Evolutionary conservation across 1,140 invertebrate genomes (phyloP).

Genomic region (Macrobrachium rosenbergii): DNA sequence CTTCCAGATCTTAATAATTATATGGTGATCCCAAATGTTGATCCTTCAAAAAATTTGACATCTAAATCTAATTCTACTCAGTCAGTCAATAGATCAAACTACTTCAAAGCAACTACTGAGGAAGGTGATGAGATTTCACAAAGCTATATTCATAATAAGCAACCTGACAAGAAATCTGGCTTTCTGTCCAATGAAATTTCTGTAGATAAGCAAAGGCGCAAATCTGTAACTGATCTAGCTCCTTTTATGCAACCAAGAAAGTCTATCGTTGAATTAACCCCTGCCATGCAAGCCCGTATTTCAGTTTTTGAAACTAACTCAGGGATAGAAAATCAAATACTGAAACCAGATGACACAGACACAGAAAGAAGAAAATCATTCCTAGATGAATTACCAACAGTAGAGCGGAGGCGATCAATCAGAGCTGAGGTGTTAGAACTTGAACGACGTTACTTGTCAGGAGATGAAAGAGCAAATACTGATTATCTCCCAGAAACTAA

Average conservation of each 20-base stretch:
- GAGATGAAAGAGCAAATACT: too few species aligned
- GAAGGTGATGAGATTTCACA: too few species aligned
- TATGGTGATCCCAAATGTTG: too few species aligned
- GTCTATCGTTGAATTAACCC: constrained; percentile 40
- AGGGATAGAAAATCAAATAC: not conserved
- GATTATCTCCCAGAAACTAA: not conserved
- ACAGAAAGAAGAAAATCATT: not conserved
- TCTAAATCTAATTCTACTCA: too few species aligned
- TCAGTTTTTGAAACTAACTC: constrained; percentile 21
- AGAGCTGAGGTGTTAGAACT: constrained; percentile 8
- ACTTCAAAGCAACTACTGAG: too few species aligned
- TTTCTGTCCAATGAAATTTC: not conserved
- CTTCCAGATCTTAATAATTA: too few species aligned
- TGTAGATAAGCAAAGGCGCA: not conserved
- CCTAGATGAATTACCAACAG: not conserved
- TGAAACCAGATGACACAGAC: too few species aligned
- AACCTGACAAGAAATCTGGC: not conserved
- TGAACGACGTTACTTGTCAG: not conserved
- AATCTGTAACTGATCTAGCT: constrained; percentile 23
- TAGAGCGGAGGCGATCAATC: not conserved
- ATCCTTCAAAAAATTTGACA: too few species aligned
- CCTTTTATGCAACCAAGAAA: constrained; percentile 41
- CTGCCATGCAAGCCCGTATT: constrained; percentile 43
- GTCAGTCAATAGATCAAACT: too few species aligned
- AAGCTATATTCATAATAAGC: not conserved